These are phyloP conservation scores for Phyllotreta striolata DNA, from an alignment of 2,888 invertebrate genomes.

Conservation along the genomic window DNA sequence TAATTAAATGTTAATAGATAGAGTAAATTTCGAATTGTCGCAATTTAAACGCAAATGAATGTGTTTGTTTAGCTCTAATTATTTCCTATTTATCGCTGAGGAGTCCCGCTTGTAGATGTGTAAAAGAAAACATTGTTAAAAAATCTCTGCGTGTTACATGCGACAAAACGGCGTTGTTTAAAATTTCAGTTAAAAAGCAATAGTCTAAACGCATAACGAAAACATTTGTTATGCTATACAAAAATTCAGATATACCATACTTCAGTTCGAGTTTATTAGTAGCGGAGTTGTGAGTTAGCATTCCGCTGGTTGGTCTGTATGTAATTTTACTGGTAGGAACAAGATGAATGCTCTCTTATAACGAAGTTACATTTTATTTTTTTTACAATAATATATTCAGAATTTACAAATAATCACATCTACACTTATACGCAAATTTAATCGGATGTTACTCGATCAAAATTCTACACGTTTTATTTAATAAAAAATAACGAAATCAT, in stretches of 20 bases:
- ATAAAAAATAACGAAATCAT: slow-evolving; percentile 11
- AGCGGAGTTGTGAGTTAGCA: slow-evolving; percentile 45
- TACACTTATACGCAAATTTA: slow-evolving; percentile 44
- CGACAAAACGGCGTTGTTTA: slow-evolving; percentile 46
- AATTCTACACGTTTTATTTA: slow-evolving; percentile 39
- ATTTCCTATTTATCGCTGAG: slow-evolving; percentile 25
- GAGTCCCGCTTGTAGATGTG: slow-evolving; percentile 42
- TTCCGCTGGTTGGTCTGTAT: slow-evolving; percentile 22
- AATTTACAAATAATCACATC: slow-evolving; percentile 48
- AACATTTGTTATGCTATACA: slow-evolving; percentile 57
- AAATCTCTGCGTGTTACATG: slow-evolving; percentile 44
- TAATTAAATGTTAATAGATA: too few relatives aligned
- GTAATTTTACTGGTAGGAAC: neutral
- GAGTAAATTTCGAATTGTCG: too few relatives aligned
- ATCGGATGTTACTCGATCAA: slow-evolving; percentile 34
- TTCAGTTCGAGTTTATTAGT: slow-evolving; percentile 56
- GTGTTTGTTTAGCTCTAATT: slow-evolving; percentile 10
- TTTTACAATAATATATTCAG: slow-evolving; percentile 59
- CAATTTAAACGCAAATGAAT: slow-evolving; percentile 1
- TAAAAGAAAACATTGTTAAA: slow-evolving; percentile 42
- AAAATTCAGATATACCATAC: slow-evolving; percentile 61
- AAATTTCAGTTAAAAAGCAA: slow-evolving; percentile 58
- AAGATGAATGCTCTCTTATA: slow-evolving; percentile 31
- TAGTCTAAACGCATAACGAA: slow-evolving; percentile 61
- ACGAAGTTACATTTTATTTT: slow-evolving; percentile 50